These are phyloP conservation scores for Sinonovacula constricta DNA, from an alignment of 1,140 invertebrate species.

Conservation along the genomic window DNA sequence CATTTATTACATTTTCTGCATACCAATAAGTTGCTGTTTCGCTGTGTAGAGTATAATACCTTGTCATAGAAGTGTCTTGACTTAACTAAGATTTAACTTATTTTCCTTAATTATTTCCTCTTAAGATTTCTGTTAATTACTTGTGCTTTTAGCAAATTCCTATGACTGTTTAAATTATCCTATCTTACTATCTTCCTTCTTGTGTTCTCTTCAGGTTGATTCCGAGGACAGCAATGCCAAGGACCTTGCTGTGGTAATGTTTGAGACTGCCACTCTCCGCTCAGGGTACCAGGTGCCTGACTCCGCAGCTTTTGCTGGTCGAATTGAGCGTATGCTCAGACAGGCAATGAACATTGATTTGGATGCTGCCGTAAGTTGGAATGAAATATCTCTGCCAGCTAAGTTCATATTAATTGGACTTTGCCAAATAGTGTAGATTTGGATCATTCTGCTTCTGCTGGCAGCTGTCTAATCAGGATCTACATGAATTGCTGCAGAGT, in stretches of 20 bases:
- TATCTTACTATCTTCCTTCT: too few relatives aligned
- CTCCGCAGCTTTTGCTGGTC: conserved; percentile 90
- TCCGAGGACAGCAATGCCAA: conserved; percentile 88
- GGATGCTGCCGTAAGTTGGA: conserved; percentile 84
- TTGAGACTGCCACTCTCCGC: conserved; percentile 92
- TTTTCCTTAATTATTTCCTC: neutral
- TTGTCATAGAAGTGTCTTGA: too few relatives aligned
- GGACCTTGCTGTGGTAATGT: conserved; percentile 94
- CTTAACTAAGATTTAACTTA: neutral
- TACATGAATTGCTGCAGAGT: too few relatives aligned
- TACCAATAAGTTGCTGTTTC: too few relatives aligned
- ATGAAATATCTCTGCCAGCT: too few relatives aligned
- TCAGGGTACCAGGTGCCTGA: conserved; percentile 94
- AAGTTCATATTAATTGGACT: too few relatives aligned
- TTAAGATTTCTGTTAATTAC: neutral
- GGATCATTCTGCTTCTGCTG: too few relatives aligned
- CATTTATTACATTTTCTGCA: too few relatives aligned
- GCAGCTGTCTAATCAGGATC: too few relatives aligned
- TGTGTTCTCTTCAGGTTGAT: conserved; percentile 60
- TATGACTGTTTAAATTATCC: neutral
- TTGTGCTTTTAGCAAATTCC: neutral
- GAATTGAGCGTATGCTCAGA: conserved; percentile 91
- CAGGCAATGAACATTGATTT: conserved; percentile 86
- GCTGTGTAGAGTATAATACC: too few relatives aligned
- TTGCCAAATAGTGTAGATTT: too few relatives aligned